A percentile compares a stretch with the other conserved stretches of the same genome.
Evolutionary conservation across 2,888 invertebrate genomes (phyloP).

Genomic region (Corbicula japonica): DNA sequence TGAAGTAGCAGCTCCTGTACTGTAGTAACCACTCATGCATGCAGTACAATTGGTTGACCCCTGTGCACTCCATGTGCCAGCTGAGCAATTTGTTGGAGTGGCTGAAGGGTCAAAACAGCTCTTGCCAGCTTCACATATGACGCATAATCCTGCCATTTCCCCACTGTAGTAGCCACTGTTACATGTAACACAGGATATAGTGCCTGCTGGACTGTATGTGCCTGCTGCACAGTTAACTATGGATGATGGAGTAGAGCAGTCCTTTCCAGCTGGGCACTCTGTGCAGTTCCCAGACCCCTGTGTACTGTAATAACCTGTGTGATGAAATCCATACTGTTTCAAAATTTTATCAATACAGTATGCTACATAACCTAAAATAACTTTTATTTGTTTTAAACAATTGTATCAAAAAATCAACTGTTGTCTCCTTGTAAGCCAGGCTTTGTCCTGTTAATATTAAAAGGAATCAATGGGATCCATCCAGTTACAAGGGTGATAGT

Average conservation of each 20-base stretch:
- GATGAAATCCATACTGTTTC: too few relatives aligned
- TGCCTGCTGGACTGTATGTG: constrained; percentile 37
- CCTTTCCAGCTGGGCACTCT: constrained; percentile 74
- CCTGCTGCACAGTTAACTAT: constrained; percentile 27
- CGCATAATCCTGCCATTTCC: constrained; percentile 59
- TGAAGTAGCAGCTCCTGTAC: constrained; percentile 16
- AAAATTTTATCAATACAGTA: too few relatives aligned
- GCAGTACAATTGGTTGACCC: constrained; percentile 40
- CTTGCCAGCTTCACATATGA: constrained; percentile 33
- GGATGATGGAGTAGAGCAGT: constrained; percentile 48
- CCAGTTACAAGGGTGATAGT: too few relatives aligned
- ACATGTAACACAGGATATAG: constrained; percentile 11
- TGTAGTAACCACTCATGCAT: constrained; percentile 40
- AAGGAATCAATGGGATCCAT: too few relatives aligned
- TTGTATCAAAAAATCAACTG: too few relatives aligned
- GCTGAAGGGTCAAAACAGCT: background rate
- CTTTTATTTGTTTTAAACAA: too few relatives aligned
- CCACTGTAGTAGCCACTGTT: constrained; percentile 64
- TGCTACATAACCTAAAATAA: too few relatives aligned
- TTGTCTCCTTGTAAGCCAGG: too few relatives aligned
- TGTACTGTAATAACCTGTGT: constrained; percentile 64
- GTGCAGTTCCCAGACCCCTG: constrained; percentile 65
- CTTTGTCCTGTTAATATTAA: too few relatives aligned
- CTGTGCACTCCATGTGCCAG: constrained; percentile 64
- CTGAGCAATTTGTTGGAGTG: constrained; percentile 24